Percentiles rank a stretch among this genome's conserved stretches.
These are phyloP conservation scores for Clarias batrachus DNA, from an alignment of 2,113 vertebrate genomes.

Conservation along the genomic window DNA sequence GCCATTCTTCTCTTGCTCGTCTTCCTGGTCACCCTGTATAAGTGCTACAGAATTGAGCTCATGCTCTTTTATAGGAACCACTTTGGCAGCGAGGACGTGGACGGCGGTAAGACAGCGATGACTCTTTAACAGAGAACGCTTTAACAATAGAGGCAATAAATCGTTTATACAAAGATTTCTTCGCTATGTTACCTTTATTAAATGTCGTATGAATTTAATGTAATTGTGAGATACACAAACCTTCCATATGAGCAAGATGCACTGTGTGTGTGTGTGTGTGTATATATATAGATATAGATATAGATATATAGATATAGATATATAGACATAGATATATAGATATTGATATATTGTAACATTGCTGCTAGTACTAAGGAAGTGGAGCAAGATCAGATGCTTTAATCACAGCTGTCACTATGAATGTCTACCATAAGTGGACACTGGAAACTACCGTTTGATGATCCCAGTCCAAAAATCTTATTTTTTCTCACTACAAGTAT, in stretches of 20 bases:
- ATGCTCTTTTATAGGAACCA: conserved; percentile 98
- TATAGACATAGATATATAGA: too few relatives aligned
- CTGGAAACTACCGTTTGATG: too few relatives aligned
- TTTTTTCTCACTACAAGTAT: too few relatives aligned
- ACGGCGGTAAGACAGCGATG: conserved; percentile 81
- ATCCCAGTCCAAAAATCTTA: too few relatives aligned
- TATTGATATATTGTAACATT: too few relatives aligned
- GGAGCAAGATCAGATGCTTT: background rate
- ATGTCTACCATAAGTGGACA: background rate
- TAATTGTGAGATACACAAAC: background rate
- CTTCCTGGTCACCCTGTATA: conserved; percentile 93
- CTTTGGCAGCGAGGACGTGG: conserved; percentile 93
- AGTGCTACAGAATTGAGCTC: conserved; percentile 97
- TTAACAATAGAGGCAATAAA: background rate
- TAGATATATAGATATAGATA: too few relatives aligned
- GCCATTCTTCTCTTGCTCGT: conserved; percentile 94
- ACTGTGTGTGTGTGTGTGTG: background rate
- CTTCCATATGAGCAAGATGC: background rate
- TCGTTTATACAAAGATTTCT: background rate
- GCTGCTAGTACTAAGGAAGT: background rate
- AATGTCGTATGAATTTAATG: background rate
- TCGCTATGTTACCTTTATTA: background rate
- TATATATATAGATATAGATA: too few relatives aligned
- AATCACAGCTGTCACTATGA: background rate
- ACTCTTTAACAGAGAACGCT: background rate